A percentile compares a stretch with the other conserved stretches of the same genome.
These are phyloP conservation scores for Percopsis omiscomaycus DNA, from an alignment of 2,797 vertebrate genomes.

Conservation along the genomic window DNA sequence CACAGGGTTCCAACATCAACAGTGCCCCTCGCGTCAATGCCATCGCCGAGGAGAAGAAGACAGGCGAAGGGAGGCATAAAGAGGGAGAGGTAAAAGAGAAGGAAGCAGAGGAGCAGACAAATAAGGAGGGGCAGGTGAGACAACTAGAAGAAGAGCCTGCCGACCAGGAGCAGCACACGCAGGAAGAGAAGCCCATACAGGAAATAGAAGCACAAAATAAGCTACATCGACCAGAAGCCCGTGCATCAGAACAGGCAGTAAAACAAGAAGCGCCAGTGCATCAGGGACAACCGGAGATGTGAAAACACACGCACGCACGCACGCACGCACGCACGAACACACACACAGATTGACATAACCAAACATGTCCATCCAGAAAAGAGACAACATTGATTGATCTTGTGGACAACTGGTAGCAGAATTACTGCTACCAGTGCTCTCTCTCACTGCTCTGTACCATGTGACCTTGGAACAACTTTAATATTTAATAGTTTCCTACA, in stretches of 20 bases:
- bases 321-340: background rate
- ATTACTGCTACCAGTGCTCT: background rate
- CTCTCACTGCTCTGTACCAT: too few species aligned
- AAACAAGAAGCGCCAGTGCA: constrained; percentile 49
- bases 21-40: constrained; percentile 5
- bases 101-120: constrained; percentile 21
- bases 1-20: constrained; percentile 39
- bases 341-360: background rate
- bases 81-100: constrained; percentile 6
- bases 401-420: constrained; percentile 13
- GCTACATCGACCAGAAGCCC: constrained; percentile 44
- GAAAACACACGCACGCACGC: constrained; percentile 18
- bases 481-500: too few species aligned
- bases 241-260: constrained; percentile 37
- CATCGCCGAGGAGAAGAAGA: constrained; percentile 23
- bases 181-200: constrained; percentile 25
- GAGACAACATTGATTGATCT: background rate
- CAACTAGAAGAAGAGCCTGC: background rate
- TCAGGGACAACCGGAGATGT: constrained; percentile 71
- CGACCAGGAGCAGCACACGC: constrained; percentile 10
- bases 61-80: constrained; percentile 4
- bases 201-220: constrained; percentile 17
- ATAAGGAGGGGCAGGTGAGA: constrained; percentile 8
- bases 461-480: too few species aligned
- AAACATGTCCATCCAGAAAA: too few species aligned